Evolutionary conservation across 2,113 vertebrate genomes (phyloP).

Genomic region (Chauna torquata): DNA sequence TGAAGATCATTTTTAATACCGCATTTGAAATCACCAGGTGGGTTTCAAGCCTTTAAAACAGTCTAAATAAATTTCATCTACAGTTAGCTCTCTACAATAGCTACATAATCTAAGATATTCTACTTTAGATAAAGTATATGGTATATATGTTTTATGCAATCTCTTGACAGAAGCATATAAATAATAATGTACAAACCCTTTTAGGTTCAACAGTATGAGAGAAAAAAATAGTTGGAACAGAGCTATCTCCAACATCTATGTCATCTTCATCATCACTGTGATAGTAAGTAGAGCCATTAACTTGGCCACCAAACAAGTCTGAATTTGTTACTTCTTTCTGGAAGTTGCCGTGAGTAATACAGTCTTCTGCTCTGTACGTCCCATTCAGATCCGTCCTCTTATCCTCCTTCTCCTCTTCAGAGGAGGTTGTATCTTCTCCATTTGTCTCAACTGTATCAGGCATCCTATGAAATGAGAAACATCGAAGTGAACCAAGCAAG

Average conservation of each 20-base stretch:
- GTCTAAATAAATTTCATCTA: not conserved
- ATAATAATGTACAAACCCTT: conserved; percentile 80
- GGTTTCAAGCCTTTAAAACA: not conserved
- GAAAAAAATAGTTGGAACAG: conserved; percentile 91
- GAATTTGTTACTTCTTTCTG: not conserved
- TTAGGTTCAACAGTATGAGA: conserved; percentile 95
- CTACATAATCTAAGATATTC: not conserved
- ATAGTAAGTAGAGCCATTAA: conserved; percentile 70
- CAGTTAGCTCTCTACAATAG: not conserved
- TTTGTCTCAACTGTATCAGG: conserved; percentile 77
- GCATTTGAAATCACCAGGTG: not conserved
- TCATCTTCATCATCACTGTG: conserved; percentile 66
- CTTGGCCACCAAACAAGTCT: conserved; percentile 33
- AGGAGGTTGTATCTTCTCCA: conserved; percentile 83
- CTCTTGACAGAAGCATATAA: not conserved
- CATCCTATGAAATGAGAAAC: conserved; percentile 65
- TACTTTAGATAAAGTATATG: not conserved
- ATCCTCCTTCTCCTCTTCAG: conserved; percentile 85
- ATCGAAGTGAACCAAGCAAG: not conserved
- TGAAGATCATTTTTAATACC: not conserved
- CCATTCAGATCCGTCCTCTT: conserved; percentile 23
- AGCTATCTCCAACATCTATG: conserved; percentile 59
- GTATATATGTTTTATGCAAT: not conserved
- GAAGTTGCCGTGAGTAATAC: conserved; percentile 38
- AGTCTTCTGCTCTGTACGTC: not conserved